These are phyloP conservation scores for Arnoldichthys spilopterus DNA, from an alignment of 2,797 vertebrate species.

Conservation along the genomic window DNA sequence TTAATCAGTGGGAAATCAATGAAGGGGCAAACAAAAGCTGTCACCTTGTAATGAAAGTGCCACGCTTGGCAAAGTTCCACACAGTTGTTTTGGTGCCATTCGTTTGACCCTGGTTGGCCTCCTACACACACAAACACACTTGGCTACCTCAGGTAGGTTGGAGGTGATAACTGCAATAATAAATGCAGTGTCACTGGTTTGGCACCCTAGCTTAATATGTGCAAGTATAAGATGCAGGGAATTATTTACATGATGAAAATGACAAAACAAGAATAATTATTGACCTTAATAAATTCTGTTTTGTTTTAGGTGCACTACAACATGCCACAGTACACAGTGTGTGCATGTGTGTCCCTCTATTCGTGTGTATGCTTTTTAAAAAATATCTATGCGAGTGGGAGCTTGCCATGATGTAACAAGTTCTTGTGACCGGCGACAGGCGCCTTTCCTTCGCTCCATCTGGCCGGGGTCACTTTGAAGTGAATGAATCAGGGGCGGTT, in stretches of 20 bases:
- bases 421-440: background rate
- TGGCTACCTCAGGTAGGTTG: background rate
- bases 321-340: background rate
- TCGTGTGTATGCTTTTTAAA: background rate
- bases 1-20: slow-evolving; percentile 11
- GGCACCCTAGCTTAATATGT: background rate
- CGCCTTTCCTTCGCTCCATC: background rate
- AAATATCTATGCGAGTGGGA: background rate
- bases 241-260: no score
- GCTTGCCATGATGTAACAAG: slow-evolving; percentile 2
- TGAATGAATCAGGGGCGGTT: slow-evolving; percentile 14
- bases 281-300: background rate
- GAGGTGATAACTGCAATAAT: background rate
- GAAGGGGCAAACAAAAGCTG: slow-evolving; percentile 5
- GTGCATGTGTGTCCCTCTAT: background rate
- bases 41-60: slow-evolving; percentile 12
- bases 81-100: slow-evolving; percentile 7
- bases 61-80: background rate
- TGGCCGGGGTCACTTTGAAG: slow-evolving; percentile 19
- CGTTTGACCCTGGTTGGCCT: background rate
- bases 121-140: background rate
- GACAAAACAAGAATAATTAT: no score
- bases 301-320: background rate
- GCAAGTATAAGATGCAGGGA: background rate
- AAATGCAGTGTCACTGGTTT: background rate